A percentile compares a stretch with the other conserved stretches of the same genome.
Evolutionary conservation across 2,888 invertebrate species (phyloP).

Genomic region (Dendrolimus houi): DNA sequence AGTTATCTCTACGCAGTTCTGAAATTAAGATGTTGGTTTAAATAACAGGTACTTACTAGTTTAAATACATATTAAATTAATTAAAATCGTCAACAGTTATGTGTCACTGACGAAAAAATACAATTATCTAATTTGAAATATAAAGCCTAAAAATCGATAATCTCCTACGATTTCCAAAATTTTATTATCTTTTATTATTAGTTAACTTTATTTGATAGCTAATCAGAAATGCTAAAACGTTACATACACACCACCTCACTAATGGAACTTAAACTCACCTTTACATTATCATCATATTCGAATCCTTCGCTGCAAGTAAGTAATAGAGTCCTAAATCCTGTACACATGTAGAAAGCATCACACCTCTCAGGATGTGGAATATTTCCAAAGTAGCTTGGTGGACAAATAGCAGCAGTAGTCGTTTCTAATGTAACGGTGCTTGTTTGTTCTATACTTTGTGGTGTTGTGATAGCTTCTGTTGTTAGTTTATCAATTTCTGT

Average conservation of each 20-base stretch:
- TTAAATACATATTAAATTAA: no score
- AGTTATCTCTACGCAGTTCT: constrained; percentile 15
- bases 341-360: constrained; percentile 13
- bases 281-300: constrained; percentile 20
- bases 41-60: no score
- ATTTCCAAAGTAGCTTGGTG: constrained; percentile 9
- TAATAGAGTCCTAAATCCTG: constrained; percentile 7
- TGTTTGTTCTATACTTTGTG: neutral
- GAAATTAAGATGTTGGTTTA: constrained; percentile 2
- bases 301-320: constrained; percentile 20
- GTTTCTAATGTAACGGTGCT: constrained; percentile 5
- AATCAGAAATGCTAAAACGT: no score
- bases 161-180: no score
- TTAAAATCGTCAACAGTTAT: no score
- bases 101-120: no score
- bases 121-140: no score
- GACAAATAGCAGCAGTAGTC: constrained; percentile 4
- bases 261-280: constrained; percentile 11
- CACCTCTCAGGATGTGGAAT: constrained; percentile 10
- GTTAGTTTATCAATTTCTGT: neutral
- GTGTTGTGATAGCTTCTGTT: constrained; percentile 1
- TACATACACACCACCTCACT: no score
- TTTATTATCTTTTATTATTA: no score
- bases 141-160: no score
- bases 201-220: no score